These are phyloP conservation scores for Cerastis rubricosa DNA, from an alignment of 2,888 invertebrate species.

Conservation along the genomic window DNA sequence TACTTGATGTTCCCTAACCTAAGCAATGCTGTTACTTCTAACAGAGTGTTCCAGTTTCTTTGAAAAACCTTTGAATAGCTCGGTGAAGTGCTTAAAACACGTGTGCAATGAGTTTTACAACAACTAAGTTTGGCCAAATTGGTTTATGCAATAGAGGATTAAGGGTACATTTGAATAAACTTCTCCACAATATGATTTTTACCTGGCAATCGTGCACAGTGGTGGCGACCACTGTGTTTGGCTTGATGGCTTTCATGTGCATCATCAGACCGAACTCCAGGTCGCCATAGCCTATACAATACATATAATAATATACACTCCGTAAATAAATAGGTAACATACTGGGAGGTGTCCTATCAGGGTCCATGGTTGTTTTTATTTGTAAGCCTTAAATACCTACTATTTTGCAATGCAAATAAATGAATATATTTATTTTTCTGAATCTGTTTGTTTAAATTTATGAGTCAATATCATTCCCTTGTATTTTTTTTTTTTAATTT, in stretches of 20 bases:
- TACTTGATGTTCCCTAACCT: background rate
- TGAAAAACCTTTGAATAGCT: background rate
- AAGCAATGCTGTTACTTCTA: background rate
- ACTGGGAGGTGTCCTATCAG: background rate
- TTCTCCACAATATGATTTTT: slow-evolving; percentile 49
- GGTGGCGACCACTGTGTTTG: slow-evolving; percentile 94
- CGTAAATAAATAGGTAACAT: background rate
- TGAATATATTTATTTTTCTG: background rate
- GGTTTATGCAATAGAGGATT: background rate
- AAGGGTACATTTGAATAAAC: slow-evolving; percentile 9
- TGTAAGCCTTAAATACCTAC: background rate
- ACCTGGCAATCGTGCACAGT: slow-evolving; percentile 97
- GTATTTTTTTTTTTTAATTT: background rate
- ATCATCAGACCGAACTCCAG: slow-evolving; percentile 95
- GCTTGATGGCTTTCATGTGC: slow-evolving; percentile 94
- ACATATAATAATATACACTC: slow-evolving; percentile 51
- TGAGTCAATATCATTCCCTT: too few species aligned
- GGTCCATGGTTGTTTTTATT: background rate
- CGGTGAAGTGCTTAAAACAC: background rate
- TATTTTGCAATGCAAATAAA: background rate
- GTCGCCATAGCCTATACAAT: slow-evolving; percentile 93
- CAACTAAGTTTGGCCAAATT: background rate
- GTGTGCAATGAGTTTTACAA: background rate
- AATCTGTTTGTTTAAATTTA: background rate
- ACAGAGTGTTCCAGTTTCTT: background rate